These are phyloP conservation scores for Plotosus lineatus DNA, from an alignment of 2,113 vertebrate genomes.

Conservation along the genomic window DNA sequence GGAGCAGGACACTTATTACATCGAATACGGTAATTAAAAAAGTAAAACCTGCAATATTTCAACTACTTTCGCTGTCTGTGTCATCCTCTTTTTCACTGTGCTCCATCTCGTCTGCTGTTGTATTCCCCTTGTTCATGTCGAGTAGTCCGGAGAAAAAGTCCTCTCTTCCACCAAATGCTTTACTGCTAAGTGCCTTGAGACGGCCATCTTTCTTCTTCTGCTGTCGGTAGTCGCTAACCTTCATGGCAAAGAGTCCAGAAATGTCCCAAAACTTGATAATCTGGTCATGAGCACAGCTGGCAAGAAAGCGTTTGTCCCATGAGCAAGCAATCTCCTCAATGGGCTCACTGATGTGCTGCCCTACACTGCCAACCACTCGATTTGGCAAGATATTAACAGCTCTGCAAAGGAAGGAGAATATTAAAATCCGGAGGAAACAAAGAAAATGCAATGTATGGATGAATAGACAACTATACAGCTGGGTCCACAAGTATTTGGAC, in stretches of 20 bases:
- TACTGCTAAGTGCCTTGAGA: constrained; percentile 82
- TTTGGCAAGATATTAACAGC: constrained; percentile 89
- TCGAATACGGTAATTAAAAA: no score
- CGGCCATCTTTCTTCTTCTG: constrained; percentile 83
- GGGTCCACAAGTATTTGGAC: no score
- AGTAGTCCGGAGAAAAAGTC: constrained; percentile 84
- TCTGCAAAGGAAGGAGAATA: constrained; percentile 63
- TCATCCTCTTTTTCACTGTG: constrained; percentile 45
- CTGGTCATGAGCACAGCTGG: constrained; percentile 89
- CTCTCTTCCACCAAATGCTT: constrained; percentile 76
- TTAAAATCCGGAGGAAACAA: background rate
- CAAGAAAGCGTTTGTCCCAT: constrained; percentile 76
- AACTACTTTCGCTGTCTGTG: constrained; percentile 55
- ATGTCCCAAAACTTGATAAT: constrained; percentile 94
- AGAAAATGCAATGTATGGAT: background rate
- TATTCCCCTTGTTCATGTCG: constrained; percentile 52
- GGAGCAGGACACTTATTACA: no score
- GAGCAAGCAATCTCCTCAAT: constrained; percentile 84
- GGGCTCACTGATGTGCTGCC: constrained; percentile 88
- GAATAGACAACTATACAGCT: background rate
- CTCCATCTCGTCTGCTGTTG: background rate
- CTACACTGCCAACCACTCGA: constrained; percentile 87
- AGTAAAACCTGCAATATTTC: background rate
- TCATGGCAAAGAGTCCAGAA: constrained; percentile 66
- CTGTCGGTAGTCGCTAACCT: constrained; percentile 84